Evolutionary conservation across 2,888 invertebrate species (phyloP), one percentile per base, ranked within the genome.

Genomic region (Macrostomum cliftonense): DNA sequence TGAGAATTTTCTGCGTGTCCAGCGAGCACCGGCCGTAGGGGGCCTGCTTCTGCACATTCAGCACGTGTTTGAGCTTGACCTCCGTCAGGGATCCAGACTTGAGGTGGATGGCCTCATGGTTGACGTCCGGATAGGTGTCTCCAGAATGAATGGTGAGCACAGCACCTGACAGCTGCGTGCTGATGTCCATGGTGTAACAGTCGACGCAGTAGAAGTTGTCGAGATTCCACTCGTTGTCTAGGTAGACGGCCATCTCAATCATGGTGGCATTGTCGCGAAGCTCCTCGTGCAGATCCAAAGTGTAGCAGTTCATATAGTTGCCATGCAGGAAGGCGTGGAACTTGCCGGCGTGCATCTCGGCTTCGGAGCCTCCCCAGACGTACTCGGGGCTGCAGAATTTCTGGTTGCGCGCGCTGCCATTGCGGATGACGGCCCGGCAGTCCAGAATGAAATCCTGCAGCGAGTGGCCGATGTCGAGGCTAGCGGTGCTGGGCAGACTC

Each of bases 1-100:
- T 14, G 28, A 50, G 37, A 14, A 20, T 39, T 14, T 20, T 36
- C 11, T 46, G 50, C 9, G 47, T 48, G 16, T 50, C 36, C 9
- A n/a, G 21, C 19, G 42, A 49, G 42, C 50, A 50, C 36, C 49
- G 17, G 42, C 50, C 50, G 36, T 50, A 50, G n/a, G 50, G 50
- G 7, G 50, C 47, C 37, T 36, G 42, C 20, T 50, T 51, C n/a
- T 50, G 49, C 28, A 50, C 50, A 14, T 50, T 50, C 36, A 42
- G 14, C 16, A 42, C 42, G 16, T 19, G 47, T 40, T 39, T 40
- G 13, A 50, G 36, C 13, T 37, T 37, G 7, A 50, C 42, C 43
- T 50, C 50, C 2, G 50, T 51, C 14, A 50, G 21, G 19, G 50
- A 42, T 9, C 50, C 50, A 7, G 50, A 43, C n/a, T 39, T 21